A percentile compares a stretch with the other conserved stretches of the same genome.
These are phyloP conservation scores for Adrianichthys oophorus DNA, from an alignment of 2,797 vertebrate species.

Conservation along the genomic window DNA sequence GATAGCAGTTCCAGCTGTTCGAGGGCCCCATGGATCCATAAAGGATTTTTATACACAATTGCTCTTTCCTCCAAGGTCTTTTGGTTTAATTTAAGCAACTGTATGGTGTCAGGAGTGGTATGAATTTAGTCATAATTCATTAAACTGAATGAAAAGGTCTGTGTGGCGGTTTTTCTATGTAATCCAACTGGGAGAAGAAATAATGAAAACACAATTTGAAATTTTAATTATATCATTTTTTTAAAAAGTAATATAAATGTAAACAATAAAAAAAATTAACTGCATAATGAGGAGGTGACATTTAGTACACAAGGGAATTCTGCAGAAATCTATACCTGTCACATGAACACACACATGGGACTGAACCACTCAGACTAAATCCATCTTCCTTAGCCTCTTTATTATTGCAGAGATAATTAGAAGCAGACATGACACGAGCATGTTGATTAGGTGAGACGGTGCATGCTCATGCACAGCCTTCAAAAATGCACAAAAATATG, in stretches of 20 bases:
- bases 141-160: conserved; percentile 30
- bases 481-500: conserved; percentile 50
- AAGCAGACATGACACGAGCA: conserved; percentile 59
- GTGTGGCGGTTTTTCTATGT: conserved; percentile 2
- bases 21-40: conserved; percentile 25
- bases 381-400: conserved; percentile 43
- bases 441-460: conserved; percentile 34
- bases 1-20: conserved; percentile 45
- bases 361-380: not conserved
- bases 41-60: conserved; percentile 35
- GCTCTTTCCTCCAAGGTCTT: conserved; percentile 24
- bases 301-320: conserved; percentile 22
- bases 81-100: conserved; percentile 31
- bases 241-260: conserved; percentile 21
- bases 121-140: conserved; percentile 31
- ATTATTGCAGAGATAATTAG: conserved; percentile 62
- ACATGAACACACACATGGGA: not conserved
- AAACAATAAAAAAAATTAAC: conserved; percentile 2
- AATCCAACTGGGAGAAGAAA: conserved; percentile 1
- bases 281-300: conserved; percentile 23
- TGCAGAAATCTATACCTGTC: conserved; percentile 8
- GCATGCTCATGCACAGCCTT: conserved; percentile 4
- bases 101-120: conserved; percentile 32
- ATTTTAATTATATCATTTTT: not conserved
- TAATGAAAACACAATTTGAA: not conserved